A percentile compares a stretch with the other conserved stretches of the same genome.
These are phyloP conservation scores for Chamaetylas fuelleborni DNA, from an alignment of 2,113 vertebrate species.

Conservation along the genomic window DNA sequence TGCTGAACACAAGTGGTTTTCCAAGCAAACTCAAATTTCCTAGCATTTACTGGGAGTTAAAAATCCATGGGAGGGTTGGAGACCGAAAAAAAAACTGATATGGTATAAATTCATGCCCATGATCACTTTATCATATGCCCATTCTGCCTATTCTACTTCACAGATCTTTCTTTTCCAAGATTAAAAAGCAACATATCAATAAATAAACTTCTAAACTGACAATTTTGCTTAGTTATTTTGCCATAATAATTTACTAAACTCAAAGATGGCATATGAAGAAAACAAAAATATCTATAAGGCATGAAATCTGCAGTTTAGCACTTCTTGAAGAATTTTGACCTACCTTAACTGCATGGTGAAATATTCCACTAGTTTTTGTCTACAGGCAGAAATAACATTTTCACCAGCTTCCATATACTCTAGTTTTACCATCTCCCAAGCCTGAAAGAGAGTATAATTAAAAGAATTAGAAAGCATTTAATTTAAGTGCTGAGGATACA, in stretches of 20 bases:
- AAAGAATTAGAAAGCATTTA: neutral
- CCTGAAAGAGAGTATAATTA: conserved; percentile 69
- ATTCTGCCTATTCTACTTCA: neutral
- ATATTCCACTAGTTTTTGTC: conserved; percentile 87
- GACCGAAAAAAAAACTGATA: neutral
- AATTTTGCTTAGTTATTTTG: neutral
- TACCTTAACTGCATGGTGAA: conserved; percentile 89
- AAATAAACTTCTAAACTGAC: neutral
- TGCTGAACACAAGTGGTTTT: neutral
- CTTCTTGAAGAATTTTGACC: neutral
- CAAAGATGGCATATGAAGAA: neutral
- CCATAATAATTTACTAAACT: neutral
- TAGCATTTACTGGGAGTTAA: neutral
- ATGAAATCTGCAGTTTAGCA: neutral
- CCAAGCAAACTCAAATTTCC: neutral
- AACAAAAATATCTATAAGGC: neutral
- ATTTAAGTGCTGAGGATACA: neutral
- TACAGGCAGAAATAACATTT: conserved; percentile 70
- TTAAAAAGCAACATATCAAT: neutral
- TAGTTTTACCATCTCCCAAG: conserved; percentile 86
- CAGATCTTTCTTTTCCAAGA: neutral
- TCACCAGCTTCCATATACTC: conserved; percentile 83
- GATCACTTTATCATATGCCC: neutral
- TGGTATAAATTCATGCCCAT: fast-evolving
- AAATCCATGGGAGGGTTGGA: neutral